Base-by-base conservation (phyloP, 2,113 vertebrate species). In the Indicator indicator region DNA sequence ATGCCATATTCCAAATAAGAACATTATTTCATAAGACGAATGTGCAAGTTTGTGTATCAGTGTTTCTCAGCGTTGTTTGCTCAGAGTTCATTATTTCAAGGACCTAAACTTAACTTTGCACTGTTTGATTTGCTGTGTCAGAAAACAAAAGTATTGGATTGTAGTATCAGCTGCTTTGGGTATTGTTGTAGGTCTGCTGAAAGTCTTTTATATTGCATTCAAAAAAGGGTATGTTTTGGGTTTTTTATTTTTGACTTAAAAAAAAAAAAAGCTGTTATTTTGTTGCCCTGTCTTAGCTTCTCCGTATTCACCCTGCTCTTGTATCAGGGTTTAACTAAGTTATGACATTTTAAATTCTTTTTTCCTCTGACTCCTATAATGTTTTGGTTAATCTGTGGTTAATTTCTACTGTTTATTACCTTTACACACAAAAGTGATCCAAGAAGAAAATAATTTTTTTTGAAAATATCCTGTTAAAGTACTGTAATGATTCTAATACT, bases 131-230 rank as follows among this genome's bases (percentile, higher is more conserved):
- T 98, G 68, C 48, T 89, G 48, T 97, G 78, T 93, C 70, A 83
- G 90, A 96, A 98, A 95, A 96, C 84, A 95, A 12, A 33, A 60
- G 65, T 87, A 94, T 96, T 96, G 92, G 87, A 96, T 93, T 96
- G 88, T 95, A 85, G n/a, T 80, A 71, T 93, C 94, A 92, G 94
- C 96, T 97, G 94, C 95, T 79, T 93, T 94, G 90, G 42, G 44
- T 86, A 72, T 89, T 96, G 48, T 65, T 96, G 90, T 59, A 79
- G 95, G 52, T 74, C 92, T 27, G 16, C 88, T 79, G 88, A 78
- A 76, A 93, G 32, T 23, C 20, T 82, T 96, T 95, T 84, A 38
- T 74, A 67, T 69, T 89, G 46, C 65, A 46, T 79, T 97, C 94
- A 91, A 88, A 33, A 12, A 94, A 84, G 63, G 65, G 50, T 70